Conservation (phyloP, 2,888 invertebrate genomes). For the Tenthredo notha region DNA sequence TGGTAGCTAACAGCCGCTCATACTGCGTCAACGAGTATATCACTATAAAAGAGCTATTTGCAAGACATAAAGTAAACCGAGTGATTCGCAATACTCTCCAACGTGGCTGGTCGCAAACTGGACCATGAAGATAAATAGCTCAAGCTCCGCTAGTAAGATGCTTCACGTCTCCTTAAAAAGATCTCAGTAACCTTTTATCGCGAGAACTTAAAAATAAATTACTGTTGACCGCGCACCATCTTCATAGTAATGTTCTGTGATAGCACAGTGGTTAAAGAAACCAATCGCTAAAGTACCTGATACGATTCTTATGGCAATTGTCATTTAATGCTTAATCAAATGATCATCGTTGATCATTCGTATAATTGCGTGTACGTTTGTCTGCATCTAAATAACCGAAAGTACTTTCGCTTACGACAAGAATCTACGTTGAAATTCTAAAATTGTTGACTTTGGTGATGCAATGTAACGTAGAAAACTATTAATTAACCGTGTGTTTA, state of each 20-base stretch:
- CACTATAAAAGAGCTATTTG: conserved; percentile 41
- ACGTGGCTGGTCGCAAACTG: conserved; percentile 14
- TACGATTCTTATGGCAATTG: background rate
- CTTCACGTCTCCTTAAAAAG: background rate
- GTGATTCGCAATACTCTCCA: conserved; percentile 37
- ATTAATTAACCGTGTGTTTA: background rate
- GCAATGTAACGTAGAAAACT: too few relatives aligned
- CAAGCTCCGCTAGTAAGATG: conserved; percentile 7
- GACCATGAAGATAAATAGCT: conserved; percentile 43
- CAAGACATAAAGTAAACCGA: conserved; percentile 42
- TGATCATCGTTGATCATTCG: background rate
- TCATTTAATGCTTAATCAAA: background rate
- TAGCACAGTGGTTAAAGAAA: background rate
- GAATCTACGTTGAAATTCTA: background rate
- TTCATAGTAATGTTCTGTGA: conserved; percentile 1
- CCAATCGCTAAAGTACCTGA: background rate
- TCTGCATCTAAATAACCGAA: background rate
- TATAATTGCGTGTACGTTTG: background rate
- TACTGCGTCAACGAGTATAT: conserved; percentile 13
- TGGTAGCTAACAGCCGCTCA: conserved; percentile 18
- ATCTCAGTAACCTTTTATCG: conserved; percentile 27
- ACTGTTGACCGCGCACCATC: background rate
- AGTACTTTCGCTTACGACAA: background rate
- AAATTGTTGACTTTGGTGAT: too few relatives aligned
- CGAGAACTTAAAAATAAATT: conserved; percentile 11